phyloP scores from a whole-genome alignment of 2,113 vertebrate genomes.

The Okapia johnstoni region DNA sequence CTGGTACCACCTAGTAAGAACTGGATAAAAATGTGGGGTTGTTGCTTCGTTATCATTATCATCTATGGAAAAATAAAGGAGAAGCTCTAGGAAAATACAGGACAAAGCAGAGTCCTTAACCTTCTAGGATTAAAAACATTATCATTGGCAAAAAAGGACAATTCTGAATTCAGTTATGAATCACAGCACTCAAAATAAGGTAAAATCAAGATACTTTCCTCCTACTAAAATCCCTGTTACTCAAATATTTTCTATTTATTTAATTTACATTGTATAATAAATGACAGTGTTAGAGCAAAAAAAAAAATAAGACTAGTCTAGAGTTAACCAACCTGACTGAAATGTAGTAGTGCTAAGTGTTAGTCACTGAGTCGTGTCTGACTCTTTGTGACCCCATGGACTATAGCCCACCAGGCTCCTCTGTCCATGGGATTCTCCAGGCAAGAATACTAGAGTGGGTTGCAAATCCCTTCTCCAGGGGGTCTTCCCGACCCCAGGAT shows the following conservation, averaged over 20 bases:
- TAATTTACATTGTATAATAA: neutral
- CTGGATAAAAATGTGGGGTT: neutral
- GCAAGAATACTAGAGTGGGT: neutral
- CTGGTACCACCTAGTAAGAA: neutral
- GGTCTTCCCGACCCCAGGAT: neutral
- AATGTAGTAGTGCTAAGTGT: neutral
- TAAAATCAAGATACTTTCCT: neutral
- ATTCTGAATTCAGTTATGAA: neutral
- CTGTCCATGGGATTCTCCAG: neutral
- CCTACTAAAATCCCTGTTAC: neutral
- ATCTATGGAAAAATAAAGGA: neutral
- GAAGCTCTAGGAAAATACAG: neutral
- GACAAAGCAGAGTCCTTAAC: neutral
- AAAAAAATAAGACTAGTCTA: neutral
- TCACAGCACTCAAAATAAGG: neutral
- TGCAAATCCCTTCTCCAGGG: neutral
- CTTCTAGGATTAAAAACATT: neutral
- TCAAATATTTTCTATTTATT: neutral
- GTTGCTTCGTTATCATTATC: neutral
- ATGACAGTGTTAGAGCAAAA: neutral
- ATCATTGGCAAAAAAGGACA: neutral
- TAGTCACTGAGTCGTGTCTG: neutral
- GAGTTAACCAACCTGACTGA: neutral
- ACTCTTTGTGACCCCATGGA: neutral
- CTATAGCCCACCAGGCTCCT: neutral